phyloP scores from a whole-genome alignment of 1,140 invertebrate genomes.

The Drosophila burlai region DNA sequence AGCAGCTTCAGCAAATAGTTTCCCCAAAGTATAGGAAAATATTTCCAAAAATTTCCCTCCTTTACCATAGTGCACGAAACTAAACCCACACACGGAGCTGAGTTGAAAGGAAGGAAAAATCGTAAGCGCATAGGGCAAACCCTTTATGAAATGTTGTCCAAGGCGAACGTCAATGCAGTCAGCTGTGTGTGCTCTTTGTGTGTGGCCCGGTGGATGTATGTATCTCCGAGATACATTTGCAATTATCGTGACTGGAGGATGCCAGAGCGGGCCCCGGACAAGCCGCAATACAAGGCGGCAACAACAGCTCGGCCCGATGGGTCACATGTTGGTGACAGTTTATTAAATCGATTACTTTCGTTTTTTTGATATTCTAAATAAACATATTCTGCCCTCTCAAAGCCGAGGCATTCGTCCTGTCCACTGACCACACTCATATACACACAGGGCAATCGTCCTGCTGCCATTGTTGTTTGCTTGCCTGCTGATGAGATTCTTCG shows the following conservation, averaged over 20 bases:
- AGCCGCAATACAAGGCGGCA: conserved; percentile 25
- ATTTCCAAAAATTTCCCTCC: neutral
- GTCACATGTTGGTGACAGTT: conserved; percentile 84
- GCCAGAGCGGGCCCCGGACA: conserved; percentile 40
- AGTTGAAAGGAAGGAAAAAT: conserved; percentile 35
- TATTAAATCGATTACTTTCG: conserved; percentile 85
- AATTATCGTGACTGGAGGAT: conserved; percentile 83
- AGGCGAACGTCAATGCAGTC: conserved; percentile 64
- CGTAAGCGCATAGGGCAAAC: conserved; percentile 41
- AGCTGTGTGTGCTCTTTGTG: conserved; percentile 45
- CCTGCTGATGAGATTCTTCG: conserved; percentile 51
- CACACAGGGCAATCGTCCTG: conserved; percentile 26
- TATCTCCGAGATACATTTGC: conserved; percentile 81
- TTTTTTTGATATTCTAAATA: conserved; percentile 84
- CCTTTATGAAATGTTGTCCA: conserved; percentile 77
- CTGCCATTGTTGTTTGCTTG: conserved; percentile 33
- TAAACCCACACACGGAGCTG: conserved; percentile 4
- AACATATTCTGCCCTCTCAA: conserved; percentile 68
- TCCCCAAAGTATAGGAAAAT: no score
- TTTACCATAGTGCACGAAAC: conserved; percentile 6
- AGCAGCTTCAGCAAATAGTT: neutral
- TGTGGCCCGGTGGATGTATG: conserved; percentile 45
- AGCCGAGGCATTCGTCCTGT: conserved; percentile 26
- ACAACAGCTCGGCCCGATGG: conserved; percentile 26
- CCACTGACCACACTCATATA: conserved; percentile 42